phyloP scores from a whole-genome alignment of 2,888 invertebrate genomes.

The Meiosimyza decipiens region DNA sequence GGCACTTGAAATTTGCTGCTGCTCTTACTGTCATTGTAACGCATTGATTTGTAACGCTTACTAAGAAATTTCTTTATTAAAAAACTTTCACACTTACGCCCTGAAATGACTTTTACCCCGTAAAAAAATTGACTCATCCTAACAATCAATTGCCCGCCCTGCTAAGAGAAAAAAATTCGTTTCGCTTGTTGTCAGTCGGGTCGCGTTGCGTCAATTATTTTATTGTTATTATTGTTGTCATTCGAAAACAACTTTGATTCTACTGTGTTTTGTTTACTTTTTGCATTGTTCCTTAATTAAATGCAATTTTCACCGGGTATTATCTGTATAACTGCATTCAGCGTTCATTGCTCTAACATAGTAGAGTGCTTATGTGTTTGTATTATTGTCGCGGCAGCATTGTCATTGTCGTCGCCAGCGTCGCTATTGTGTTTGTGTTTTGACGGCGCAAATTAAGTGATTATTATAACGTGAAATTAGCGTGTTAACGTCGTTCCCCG shows the following conservation, averaged over 20 bases:
- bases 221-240: conserved; percentile 7
- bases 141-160: neutral
- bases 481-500: too few species aligned
- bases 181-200: conserved; percentile 1
- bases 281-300: conserved; percentile 12
- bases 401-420: too few species aligned
- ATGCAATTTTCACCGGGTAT: conserved; percentile 27
- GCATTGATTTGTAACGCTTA: too few species aligned
- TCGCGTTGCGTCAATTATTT: neutral
- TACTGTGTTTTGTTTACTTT: conserved; percentile 14
- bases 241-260: neutral
- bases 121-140: too few species aligned
- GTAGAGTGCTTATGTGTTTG: too few species aligned
- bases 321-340: too few species aligned
- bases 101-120: neutral
- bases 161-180: neutral
- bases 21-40: too few species aligned
- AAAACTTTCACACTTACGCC: neutral
- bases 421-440: too few species aligned
- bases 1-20: neutral
- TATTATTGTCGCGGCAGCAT: too few species aligned
- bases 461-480: too few species aligned
- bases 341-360: conserved; percentile 5
- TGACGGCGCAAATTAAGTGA: too few species aligned
- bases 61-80: too few species aligned